Evolutionary conservation across 2,113 vertebrate genomes (phyloP).

Genomic region (Aplodontia rufa): DNA sequence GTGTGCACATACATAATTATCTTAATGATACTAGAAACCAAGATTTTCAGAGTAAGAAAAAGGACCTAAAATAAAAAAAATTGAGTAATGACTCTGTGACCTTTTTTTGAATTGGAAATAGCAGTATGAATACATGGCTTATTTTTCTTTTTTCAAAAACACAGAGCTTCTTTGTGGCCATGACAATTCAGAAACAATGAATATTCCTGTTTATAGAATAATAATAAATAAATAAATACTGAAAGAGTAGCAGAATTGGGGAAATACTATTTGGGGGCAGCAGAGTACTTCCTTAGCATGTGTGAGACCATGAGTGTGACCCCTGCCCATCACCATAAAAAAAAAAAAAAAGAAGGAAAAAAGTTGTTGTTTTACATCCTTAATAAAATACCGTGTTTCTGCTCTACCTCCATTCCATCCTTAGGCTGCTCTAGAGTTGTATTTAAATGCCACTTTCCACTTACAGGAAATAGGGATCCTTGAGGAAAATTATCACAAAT

Average conservation of each 20-base stretch:
- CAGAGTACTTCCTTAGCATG: not conserved
- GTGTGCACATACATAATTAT: not conserved
- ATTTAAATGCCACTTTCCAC: conserved; percentile 4
- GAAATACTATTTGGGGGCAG: not conserved
- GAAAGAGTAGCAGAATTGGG: not conserved
- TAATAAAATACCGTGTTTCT: not conserved
- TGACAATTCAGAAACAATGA: not conserved
- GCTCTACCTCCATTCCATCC: not conserved
- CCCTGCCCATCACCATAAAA: not conserved
- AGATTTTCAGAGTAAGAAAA: not conserved
- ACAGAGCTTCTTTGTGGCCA: not conserved
- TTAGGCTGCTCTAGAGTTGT: not conserved
- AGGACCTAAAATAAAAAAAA: no score
- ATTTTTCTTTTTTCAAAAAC: conserved; percentile 8
- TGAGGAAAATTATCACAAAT: not conserved
- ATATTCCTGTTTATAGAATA: not conserved
- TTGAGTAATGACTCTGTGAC: not conserved
- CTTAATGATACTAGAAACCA: not conserved
- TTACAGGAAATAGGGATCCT: not conserved
- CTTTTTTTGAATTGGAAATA: not conserved
- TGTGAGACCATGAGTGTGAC: not conserved
- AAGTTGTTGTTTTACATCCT: not conserved
- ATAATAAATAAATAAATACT: not conserved
- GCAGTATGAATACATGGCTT: not conserved
- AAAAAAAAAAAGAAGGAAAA: not conserved